Percentiles rank a stretch among this genome's conserved stretches.
Conservation (phyloP, 2,113 vertebrate genomes). For the Bucco capensis region DNA sequence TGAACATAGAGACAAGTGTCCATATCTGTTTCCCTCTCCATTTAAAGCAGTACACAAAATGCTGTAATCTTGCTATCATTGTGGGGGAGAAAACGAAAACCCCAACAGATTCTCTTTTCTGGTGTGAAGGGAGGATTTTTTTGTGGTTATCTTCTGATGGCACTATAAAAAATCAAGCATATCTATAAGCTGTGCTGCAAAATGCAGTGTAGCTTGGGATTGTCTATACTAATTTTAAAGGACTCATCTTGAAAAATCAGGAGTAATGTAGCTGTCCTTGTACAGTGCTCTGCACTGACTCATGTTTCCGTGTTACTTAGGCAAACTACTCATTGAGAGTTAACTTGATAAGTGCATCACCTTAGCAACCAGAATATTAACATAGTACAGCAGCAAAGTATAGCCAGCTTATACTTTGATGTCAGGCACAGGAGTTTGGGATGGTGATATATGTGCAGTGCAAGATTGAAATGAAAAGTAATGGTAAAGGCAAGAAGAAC, state of each 20-base stretch:
- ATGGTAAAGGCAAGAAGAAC: not conserved
- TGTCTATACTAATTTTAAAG: not conserved
- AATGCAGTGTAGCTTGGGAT: not conserved
- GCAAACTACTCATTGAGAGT: not conserved
- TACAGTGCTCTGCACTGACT: not conserved
- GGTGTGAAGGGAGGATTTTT: not conserved
- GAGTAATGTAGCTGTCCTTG: not conserved
- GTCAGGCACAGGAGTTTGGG: not conserved
- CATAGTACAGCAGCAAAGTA: not conserved
- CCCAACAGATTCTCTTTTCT: not conserved
- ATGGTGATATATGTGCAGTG: not conserved
- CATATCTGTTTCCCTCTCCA: not conserved
- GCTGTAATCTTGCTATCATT: not conserved
- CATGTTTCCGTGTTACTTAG: not conserved
- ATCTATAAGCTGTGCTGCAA: not conserved
- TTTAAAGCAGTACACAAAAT: not conserved
- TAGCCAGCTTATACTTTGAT: not conserved
- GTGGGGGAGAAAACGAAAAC: not conserved
- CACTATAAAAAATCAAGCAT: not conserved
- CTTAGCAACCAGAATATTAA: conserved; percentile 36
- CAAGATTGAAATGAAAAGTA: not conserved
- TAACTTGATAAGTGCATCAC: not conserved
- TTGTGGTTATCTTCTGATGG: not conserved
- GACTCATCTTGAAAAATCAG: not conserved
- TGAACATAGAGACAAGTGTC: not conserved